phyloP scores from a whole-genome alignment of 2,888 invertebrate species.

The Autographa pulchrina region DNA sequence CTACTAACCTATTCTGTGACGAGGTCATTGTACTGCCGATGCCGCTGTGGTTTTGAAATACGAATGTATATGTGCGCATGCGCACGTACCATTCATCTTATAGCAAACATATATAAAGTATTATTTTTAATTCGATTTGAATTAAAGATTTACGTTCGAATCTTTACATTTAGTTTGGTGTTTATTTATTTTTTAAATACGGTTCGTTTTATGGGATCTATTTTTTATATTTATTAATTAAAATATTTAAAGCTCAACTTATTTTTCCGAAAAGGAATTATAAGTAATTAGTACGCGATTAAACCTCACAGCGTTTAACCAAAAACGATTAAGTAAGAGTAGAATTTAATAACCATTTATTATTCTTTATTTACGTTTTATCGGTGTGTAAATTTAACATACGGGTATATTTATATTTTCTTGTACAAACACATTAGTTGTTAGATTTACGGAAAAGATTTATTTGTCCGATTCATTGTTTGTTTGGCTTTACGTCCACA shows the following conservation, averaged over 20 bases:
- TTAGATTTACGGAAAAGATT: constrained; percentile 26
- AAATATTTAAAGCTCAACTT: not conserved
- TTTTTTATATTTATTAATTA: not conserved
- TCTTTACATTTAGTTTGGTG: too few species aligned
- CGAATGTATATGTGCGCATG: constrained; percentile 61
- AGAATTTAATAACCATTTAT: constrained; percentile 16
- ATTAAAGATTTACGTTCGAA: not conserved
- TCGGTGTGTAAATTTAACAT: constrained; percentile 25
- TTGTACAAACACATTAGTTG: constrained; percentile 41
- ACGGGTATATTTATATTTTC: constrained; percentile 39
- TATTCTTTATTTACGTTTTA: constrained; percentile 41
- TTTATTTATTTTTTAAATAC: not conserved
- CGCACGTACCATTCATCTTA: constrained; percentile 59
- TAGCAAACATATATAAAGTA: not conserved
- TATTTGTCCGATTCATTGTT: constrained; percentile 48
- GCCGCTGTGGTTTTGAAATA: constrained; percentile 69
- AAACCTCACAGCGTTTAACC: not conserved
- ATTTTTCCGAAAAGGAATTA: not conserved
- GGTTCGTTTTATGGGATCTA: not conserved
- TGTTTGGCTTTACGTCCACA: constrained; percentile 43
- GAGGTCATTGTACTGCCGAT: constrained; percentile 74
- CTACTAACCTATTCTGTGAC: constrained; percentile 66
- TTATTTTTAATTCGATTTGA: not conserved
- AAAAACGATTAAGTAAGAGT: not conserved
- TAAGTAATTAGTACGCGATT: not conserved